Percentiles rank a stretch among this genome's conserved stretches.
Conservation (phyloP, 2,797 vertebrate species). For the Tamandua tetradactyla region DNA sequence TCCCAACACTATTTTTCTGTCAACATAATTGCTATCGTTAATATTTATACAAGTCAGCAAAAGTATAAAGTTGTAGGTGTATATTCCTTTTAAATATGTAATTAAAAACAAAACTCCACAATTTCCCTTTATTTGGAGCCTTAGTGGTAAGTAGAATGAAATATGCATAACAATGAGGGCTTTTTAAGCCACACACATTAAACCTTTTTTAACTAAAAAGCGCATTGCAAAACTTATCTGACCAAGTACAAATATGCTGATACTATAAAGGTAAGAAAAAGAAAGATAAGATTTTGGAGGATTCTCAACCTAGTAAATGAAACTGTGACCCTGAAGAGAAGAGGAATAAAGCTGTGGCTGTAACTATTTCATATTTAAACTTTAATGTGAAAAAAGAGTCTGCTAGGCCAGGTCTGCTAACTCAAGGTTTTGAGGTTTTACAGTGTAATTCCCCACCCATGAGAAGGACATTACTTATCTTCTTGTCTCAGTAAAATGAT, state of each 20-base stretch:
- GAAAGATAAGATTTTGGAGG: background rate
- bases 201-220: background rate
- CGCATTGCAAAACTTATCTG: slow-evolving; percentile 9
- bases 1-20: slow-evolving; percentile 10
- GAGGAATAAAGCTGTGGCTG: background rate
- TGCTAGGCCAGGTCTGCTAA: background rate
- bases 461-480: background rate
- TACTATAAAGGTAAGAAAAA: background rate
- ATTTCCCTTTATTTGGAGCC: background rate
- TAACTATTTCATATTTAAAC: background rate
- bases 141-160: background rate
- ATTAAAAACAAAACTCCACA: slow-evolving; percentile 33
- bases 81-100: background rate
- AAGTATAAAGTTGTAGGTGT: background rate
- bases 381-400: background rate
- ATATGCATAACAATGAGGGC: background rate
- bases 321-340: background rate
- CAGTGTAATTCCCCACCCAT: background rate
- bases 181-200: background rate
- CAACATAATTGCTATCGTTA: background rate
- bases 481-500: background rate
- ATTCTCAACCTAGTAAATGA: background rate
- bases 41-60: slow-evolving; percentile 31
- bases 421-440: background rate
- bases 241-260: background rate